Percentiles rank a stretch among this genome's conserved stretches.
These are phyloP conservation scores for Typhlichthys subterraneus DNA, from an alignment of 2,797 vertebrate species.

Conservation along the genomic window DNA sequence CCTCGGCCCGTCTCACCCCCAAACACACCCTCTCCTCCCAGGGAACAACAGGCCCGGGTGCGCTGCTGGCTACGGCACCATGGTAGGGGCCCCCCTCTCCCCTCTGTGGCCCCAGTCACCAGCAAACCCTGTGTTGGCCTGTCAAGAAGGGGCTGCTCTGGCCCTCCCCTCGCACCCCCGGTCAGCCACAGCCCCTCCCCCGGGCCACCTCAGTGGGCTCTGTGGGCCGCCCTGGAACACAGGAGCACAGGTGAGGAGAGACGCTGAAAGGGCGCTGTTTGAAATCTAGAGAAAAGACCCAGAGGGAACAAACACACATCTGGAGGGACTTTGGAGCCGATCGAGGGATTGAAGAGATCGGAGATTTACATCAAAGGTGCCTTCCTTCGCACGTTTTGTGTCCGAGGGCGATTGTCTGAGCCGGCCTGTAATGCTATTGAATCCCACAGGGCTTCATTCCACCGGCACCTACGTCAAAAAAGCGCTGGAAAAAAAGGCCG, in stretches of 20 bases:
- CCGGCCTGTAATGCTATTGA: conserved; percentile 39
- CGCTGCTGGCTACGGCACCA: conserved; percentile 65
- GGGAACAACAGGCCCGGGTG: conserved; percentile 70
- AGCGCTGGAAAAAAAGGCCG: conserved; percentile 11
- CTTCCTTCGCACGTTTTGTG: conserved; percentile 42
- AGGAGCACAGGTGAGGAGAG: conserved; percentile 54
- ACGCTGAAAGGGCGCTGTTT: neutral
- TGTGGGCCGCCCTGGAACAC: conserved; percentile 37
- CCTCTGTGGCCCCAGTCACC: conserved; percentile 72
- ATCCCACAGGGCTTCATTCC: conserved; percentile 30
- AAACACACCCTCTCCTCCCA: conserved; percentile 73
- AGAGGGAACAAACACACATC: neutral
- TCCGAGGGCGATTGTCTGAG: conserved; percentile 32
- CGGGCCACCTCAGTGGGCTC: too few relatives aligned
- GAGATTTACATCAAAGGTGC: conserved; percentile 51
- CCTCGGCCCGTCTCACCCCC: conserved; percentile 64
- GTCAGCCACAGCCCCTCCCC: conserved; percentile 33
- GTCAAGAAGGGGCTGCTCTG: conserved; percentile 69
- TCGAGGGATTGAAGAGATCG: neutral
- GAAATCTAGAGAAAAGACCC: neutral
- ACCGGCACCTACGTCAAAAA: conserved; percentile 15
- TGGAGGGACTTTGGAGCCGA: neutral
- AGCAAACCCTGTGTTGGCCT: conserved; percentile 76
- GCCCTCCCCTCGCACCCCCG: conserved; percentile 66
- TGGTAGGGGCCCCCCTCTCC: conserved; percentile 52